Base-by-base conservation (phyloP, 2,888 invertebrate genomes). In the Drosophila rellima region DNA sequence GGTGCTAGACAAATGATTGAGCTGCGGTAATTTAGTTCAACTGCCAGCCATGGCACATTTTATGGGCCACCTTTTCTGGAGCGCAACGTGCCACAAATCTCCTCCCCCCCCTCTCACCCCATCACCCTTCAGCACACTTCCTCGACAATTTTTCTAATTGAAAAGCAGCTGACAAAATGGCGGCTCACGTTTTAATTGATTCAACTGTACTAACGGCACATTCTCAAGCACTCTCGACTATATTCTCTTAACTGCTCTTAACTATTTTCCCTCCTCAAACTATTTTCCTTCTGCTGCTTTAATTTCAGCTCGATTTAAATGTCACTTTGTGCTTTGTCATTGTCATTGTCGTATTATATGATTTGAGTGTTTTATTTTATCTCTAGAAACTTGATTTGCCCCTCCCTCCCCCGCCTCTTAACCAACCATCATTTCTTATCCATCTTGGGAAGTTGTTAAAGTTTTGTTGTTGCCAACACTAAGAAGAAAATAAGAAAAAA, bases 31-130 rank as follows among this genome's bases (percentile, higher is more conserved):
- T 88, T 88, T 82, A 74, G 82, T 73, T 72, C 70, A 82, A 71
- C 69, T 75, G 70, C 72, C 69, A 84, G 82, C 82, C 88, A 85
- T 83, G 88, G 88, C 83, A 88, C 74, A 79, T 83, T 83, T 82
- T 72, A 66, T 68, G 61, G 69, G 54, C 57, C 62, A 60, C 51
- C 72, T 68, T 81, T 84, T 81, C 82, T 84, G 78, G 84, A 81
- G 82, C 82, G 84, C 71, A 80, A 80, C 83, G 76, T 15, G 10
- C 47, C 35, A 11, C 47, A 37, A 6, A 35, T 48, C 44, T 40
- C 37, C 13, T 20, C 18, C 15, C 18, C 13, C 5, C 37, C 44
- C 8, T 8, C 20, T 11, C 40, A 18, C 20, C 11, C 11, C 26
- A 10, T 8, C 17, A 44, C 42, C 37, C n/a, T n/a, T n/a, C n/a